Evolutionary conservation across 1,140 invertebrate genomes (phyloP).

Genomic region (Phortica variegata): DNA sequence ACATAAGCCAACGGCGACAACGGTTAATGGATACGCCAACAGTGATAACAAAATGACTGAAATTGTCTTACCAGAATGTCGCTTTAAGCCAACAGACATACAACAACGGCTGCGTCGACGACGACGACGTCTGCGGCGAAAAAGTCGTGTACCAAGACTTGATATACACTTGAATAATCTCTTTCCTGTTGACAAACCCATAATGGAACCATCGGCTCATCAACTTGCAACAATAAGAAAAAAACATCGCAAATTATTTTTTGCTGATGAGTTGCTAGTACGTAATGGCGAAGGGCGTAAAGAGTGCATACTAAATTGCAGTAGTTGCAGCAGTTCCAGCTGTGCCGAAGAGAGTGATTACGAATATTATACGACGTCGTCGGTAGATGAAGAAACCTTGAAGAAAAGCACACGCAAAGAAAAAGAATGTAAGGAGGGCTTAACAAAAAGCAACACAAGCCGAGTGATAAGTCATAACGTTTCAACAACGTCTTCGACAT

Average conservation of each 20-base stretch:
- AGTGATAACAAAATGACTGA: too few species aligned
- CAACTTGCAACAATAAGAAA: not conserved
- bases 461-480: too few species aligned
- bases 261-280: constrained; percentile 27
- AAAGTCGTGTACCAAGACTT: not conserved
- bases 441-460: too few species aligned
- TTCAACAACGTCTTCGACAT: too few species aligned
- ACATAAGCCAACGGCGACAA: not conserved
- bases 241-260: constrained; percentile 40
- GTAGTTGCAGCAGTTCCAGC: constrained; percentile 39
- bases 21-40: too few species aligned
- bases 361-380: constrained; percentile 7
- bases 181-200: constrained; percentile 7
- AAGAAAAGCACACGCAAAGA: constrained; percentile 7
- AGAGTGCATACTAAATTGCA: constrained; percentile 33
- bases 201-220: not conserved
- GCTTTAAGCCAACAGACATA: not conserved
- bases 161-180: constrained; percentile 31
- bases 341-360: constrained; percentile 26
- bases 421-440: constrained; percentile 24
- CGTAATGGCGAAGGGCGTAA: constrained; percentile 10
- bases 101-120: constrained; percentile 3
- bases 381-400: not conserved
- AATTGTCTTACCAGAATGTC: too few species aligned
- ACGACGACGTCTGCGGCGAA: constrained; percentile 5